Evolutionary conservation across 2,113 vertebrate genomes (phyloP), one percentile per base, ranked within the genome.

Genomic region (Aldabrachelys gigantea): DNA sequence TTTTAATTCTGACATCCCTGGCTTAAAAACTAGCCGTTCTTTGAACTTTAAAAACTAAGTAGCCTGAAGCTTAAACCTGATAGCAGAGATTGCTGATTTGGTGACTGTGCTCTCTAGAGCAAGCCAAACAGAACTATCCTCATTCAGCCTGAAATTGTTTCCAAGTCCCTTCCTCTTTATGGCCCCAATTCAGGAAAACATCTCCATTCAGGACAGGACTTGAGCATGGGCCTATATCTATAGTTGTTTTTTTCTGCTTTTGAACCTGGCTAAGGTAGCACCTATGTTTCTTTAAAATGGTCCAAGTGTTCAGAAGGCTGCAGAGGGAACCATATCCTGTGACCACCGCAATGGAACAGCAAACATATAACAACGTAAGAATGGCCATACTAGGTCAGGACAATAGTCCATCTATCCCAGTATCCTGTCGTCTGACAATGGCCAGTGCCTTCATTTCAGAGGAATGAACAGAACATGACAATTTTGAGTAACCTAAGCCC

Each of bases 1-100:
- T 41, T 1, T 76, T 2, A 19, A 3, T 25, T 76, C 16, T 69
- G 62, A 69, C 35, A n/a, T 69, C 38, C 38, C 72, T 44, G n/a
- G 21, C 25, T 3, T 4, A 9, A 3, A 57, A 91, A 69, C 1
- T 5, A 27, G 5, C 0, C 2, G 38, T 16, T 0, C 0, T 1
- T 62, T 2, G 54, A 52, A 3, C 8, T 31, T n/a, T 31, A 24
- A n/a, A n/a, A 85, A 56, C 56, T n/a, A 24, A 62, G 41, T 50
- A 16, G 27, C 59, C 31, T 65, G 31, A 35, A 31, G 13, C 21
- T 41, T 41, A 75, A 41, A 4, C 9, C 19, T 1, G 76, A 57
- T 59, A 4, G 22, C 4, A 6, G 1, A 1, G 22, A 0, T 0
- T 21, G 13, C 81, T n/a, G 65, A 35, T 7, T 72, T 5, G 79